Evolutionary conservation across 2,797 vertebrate species (phyloP), one percentile per base, ranked within the genome.

Genomic region (Heliangelus exortis): DNA sequence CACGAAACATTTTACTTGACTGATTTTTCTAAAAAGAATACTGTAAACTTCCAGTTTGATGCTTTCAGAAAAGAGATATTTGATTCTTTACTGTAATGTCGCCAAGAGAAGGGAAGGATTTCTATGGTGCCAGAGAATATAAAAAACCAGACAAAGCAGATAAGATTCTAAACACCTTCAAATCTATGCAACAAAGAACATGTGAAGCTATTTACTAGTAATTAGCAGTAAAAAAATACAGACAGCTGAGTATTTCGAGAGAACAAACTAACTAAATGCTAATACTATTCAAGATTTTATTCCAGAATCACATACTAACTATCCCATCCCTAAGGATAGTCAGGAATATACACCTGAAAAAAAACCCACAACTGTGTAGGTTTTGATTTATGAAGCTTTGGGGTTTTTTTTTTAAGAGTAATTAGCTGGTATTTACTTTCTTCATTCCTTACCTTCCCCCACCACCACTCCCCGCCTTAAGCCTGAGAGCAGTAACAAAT

Each of bases 1-100:
- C 48, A 57, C 0, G 23, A 88, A 62, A 84, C 33, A 22, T 20
- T 28, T 39, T 17, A 22, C 12, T 54, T 19, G 6, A 87, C 12
- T 62, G 76, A 62, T 76, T 90, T 84, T 62, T 53, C 75, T 80
- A 26, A 94, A 94, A 87, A 80, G 34, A 69, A 65, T 51, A 41
- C 18, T 5, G 48, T 53, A 75, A 48, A 68, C 81, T 73, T 81
- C 57, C 73, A 87, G 54, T 43, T 55, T 76, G 63, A 80, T 20
- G 61, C 66, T 83, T 92, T 93, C 65, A 87, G 77, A 94, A 72
- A 34, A 78, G 33, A 74, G 23, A 17, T 69, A 63, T 31, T 89
- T 73, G 28, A 77, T 39, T 87, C 5, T 0, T 65, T 57, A 48
- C 5, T 55, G 29, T 48, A 69, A 73, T 6, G 23, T 1, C 51